Evolutionary conservation across 2,113 vertebrate species (phyloP), one percentile per base, ranked within the genome.

Genomic region (Datnioides undecimradiatus): DNA sequence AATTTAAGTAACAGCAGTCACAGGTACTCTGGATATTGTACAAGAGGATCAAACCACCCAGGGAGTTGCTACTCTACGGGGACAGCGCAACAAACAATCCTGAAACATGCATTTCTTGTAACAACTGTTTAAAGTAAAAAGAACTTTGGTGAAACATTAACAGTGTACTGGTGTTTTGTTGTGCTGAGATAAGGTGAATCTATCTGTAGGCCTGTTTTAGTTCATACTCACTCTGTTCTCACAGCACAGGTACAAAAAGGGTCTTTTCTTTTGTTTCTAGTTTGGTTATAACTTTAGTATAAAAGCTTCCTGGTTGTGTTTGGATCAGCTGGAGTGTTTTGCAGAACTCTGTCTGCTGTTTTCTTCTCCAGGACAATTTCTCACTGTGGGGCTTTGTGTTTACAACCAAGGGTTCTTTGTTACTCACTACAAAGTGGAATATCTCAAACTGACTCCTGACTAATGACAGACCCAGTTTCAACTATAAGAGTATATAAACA

Each of bases 91-190:
- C 73, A 78, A 63, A 68, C 45, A 48, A 60, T 34, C 58, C 49
- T 62, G 58, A 75, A 83, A 81, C 78, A 82, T 25, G 10, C 58
- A 59, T 73, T 76, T 76, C 75, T 88, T 86, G 84, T 90, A 74
- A 90, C 19, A 88, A 76, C 34, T 23, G 25, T 74, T 85, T 67
- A 41, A 86, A 88, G 83, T 60, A 82, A 74, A 51, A 84, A 45
- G 46, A 33, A 70, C 64, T 73, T 45, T 62, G 59, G 80, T 86
- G 52, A 89, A 90, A 87, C 78, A 89, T 90, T 88, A 89, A 89
- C 68, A 4, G 31, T 17, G 79, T 72, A 73, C 67, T 38, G 65
- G 76, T 70, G 71, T 77, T 84, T 73, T 79, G 51, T 86, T 83
- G 60, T 69, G 49, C 31, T 78, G 75, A 87, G 73, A 86, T 86